Conservation (phyloP, 2,888 invertebrate species). For the Perizoma affinitatum region DNA sequence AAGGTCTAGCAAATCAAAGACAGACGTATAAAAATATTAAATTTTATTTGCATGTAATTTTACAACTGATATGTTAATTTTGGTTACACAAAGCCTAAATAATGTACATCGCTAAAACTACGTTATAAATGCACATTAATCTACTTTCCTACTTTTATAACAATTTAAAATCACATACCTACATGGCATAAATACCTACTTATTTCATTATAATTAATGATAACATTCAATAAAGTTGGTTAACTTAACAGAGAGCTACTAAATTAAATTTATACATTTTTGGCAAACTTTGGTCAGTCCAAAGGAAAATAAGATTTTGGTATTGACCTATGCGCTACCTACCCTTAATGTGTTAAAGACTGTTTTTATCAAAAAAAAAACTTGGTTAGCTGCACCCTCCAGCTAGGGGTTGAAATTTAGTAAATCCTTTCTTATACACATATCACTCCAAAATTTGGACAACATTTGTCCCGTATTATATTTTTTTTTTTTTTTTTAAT, state of each 20-base stretch:
- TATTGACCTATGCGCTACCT: no score
- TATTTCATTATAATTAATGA: background rate
- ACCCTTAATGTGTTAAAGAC: no score
- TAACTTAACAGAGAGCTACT: background rate
- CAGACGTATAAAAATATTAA: constrained; percentile 58
- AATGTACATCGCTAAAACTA: constrained; percentile 1
- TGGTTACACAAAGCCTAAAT: background rate
- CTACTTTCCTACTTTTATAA: constrained; percentile 10
- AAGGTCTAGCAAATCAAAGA: constrained; percentile 34
- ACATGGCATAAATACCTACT: background rate
- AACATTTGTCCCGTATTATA: no score
- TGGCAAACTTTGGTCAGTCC: constrained; percentile 5
- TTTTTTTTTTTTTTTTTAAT: no score
- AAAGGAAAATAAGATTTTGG: background rate
- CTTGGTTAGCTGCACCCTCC: no score
- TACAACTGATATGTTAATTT: constrained; percentile 57
- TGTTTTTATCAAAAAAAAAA: no score
- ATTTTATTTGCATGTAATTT: constrained; percentile 48
- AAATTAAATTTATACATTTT: no score
- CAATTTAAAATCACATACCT: constrained; percentile 6
- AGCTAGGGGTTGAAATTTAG: no score
- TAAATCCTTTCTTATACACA: no score
- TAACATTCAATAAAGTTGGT: background rate
- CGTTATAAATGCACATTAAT: constrained; percentile 21
- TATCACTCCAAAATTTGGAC: no score